Evolutionary conservation across 1,140 invertebrate species (phyloP).

Genomic region (Onthophagus taurus): DNA sequence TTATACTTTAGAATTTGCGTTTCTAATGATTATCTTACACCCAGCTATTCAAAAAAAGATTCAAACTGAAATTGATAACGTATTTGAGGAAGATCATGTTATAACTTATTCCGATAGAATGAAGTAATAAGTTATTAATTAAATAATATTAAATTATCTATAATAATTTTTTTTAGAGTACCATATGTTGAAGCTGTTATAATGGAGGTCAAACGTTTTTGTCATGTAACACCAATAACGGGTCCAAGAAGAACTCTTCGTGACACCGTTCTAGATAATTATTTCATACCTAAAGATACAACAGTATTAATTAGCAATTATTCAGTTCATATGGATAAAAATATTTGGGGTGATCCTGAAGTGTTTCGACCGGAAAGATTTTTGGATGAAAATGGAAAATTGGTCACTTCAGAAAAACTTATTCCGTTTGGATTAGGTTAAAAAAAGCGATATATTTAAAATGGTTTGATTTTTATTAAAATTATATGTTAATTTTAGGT

Average conservation of each 20-base stretch:
- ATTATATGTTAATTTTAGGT: conserved; percentile 39
- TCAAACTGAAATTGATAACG: conserved; percentile 56
- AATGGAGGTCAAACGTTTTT: conserved; percentile 49
- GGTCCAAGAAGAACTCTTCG: conserved; percentile 55
- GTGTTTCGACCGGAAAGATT: conserved; percentile 65
- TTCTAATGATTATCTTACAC: conserved; percentile 55
- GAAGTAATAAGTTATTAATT: conserved; percentile 8
- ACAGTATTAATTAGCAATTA: conserved; percentile 56
- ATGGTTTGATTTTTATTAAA: background rate
- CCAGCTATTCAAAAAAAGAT: conserved; percentile 54
- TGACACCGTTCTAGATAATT: conserved; percentile 50
- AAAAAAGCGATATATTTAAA: background rate
- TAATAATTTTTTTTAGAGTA: conserved; percentile 39
- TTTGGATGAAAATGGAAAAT: conserved; percentile 49
- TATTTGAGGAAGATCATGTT: conserved; percentile 45
- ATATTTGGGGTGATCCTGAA: conserved; percentile 59
- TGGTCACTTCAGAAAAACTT: conserved; percentile 46
- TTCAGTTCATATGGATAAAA: conserved; percentile 55
- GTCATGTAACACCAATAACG: conserved; percentile 49
- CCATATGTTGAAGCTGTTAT: conserved; percentile 52
- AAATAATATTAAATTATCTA: background rate
- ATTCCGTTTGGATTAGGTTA: conserved; percentile 64
- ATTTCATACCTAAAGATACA: conserved; percentile 57
- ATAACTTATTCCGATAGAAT: conserved; percentile 10
- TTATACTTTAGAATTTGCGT: conserved; percentile 50